Evolutionary conservation across 2,113 vertebrate species (phyloP), one percentile per base, ranked within the genome.

Genomic region (Chroicocephalus ridibundus): DNA sequence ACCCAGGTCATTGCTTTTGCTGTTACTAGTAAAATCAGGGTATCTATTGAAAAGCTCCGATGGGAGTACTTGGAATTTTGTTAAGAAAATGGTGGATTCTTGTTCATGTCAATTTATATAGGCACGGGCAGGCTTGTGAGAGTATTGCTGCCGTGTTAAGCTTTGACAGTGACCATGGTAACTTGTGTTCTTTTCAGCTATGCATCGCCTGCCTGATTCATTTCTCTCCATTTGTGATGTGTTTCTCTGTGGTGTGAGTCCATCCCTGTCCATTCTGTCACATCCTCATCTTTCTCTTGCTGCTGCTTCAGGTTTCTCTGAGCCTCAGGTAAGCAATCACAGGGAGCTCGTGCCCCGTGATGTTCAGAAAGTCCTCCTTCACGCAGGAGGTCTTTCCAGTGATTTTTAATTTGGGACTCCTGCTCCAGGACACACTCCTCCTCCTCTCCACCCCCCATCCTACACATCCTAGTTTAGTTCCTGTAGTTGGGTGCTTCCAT

Each of bases 181-280:
- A 93, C 95, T 97, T 98, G 87, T 98, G 97, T 98, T 98, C 97
- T 98, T 98, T 98, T 96, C 97, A 98, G 97, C 97, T 96, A 85
- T 40, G 69, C 97, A 84, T 97, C 96, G 82, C 88, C 96, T 94
- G 96, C 96, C 98, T 90, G 97, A 97, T 96, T 98, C 86, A 96
- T 98, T 98, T 98, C 90, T 97, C 97, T 97, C 90, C 97, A 98
- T 98, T 97, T 97, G 97, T 98, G 97, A 93, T 98, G 96, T 98
- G 93, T 98, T 96, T 98, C 96, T 98, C 96, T 98, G 97, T 98
- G 93, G 88, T 98, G 96, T 98, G 98, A 98, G 75, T 97, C 80
- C 97, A 98, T 98, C 91, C 95, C 82, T 98, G 86, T 97, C 95
- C 97, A 97, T 98, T 97, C 91, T 98, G 83, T 97, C 95, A 97